phyloP scores from a whole-genome alignment of 1,140 invertebrate genomes.

The Heliconius eleuchia region DNA sequence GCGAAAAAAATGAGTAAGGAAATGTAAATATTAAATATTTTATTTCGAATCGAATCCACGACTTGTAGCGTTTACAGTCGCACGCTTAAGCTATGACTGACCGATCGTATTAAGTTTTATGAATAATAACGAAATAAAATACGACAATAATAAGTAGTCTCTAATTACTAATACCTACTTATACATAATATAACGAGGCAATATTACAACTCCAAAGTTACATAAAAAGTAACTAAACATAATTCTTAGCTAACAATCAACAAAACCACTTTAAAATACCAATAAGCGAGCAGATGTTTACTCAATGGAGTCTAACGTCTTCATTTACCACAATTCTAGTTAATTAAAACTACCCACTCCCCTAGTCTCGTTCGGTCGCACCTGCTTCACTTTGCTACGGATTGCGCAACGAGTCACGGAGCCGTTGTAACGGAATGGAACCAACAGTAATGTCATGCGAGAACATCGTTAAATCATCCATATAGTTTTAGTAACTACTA shows the following conservation, averaged over 20 bases:
- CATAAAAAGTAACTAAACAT: background rate
- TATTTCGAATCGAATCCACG: no score
- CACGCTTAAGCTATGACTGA: no score
- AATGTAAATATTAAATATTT: no score
- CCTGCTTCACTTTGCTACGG: background rate
- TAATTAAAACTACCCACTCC: background rate
- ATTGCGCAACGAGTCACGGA: slow-evolving; percentile 7
- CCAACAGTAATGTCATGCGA: background rate
- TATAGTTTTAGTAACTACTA: slow-evolving; percentile 6
- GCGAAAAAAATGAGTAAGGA: no score
- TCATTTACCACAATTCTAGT: background rate
- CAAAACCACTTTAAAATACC: background rate
- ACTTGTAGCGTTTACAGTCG: no score
- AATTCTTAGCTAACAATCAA: background rate
- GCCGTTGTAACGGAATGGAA: slow-evolving; percentile 5
- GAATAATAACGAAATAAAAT: no score
- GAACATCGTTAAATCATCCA: slow-evolving; percentile 8
- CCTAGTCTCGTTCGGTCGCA: background rate
- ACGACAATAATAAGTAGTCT: no score
- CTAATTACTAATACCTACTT: no score
- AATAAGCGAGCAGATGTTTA: background rate
- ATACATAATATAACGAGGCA: background rate
- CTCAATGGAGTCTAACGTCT: slow-evolving; percentile 3
- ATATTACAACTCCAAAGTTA: background rate
- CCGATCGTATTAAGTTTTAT: no score